Evolutionary conservation across 2,797 vertebrate species (phyloP).

Genomic region (Delichon dasypus): DNA sequence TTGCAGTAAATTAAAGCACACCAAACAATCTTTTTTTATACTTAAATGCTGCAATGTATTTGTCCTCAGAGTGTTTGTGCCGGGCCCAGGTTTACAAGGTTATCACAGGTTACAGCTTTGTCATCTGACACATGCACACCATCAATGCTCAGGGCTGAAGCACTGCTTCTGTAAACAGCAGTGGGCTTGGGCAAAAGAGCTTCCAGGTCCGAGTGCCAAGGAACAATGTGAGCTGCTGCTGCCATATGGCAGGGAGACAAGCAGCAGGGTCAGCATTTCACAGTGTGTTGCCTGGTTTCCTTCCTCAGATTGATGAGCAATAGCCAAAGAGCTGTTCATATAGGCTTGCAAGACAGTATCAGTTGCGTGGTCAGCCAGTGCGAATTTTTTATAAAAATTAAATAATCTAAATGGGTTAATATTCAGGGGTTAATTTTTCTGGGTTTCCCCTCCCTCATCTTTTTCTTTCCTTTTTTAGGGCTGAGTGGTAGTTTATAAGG

Average conservation of each 20-base stretch:
- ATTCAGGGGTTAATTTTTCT: neutral
- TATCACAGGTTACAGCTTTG: neutral
- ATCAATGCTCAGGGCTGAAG: neutral
- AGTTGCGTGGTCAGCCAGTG: neutral
- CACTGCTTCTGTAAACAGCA: neutral
- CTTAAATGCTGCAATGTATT: neutral
- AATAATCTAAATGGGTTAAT: neutral
- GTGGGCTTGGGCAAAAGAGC: neutral
- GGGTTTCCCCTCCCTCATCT: rapidly evolving
- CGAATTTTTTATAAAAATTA: neutral
- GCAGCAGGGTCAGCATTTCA: constrained; percentile 1
- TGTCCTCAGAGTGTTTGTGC: neutral
- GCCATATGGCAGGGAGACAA: constrained; percentile 47
- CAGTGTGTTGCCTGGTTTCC: neutral
- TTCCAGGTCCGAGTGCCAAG: constrained; percentile 8
- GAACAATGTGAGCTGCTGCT: constrained; percentile 12
- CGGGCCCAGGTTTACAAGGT: neutral
- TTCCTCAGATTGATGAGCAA: neutral
- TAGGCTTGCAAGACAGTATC: neutral
- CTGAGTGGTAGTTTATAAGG: neutral
- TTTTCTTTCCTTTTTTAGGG: neutral
- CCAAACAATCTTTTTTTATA: neutral
- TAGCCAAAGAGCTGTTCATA: neutral
- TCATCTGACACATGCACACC: neutral
- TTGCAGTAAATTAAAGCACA: constrained; percentile 13